A percentile compares a stretch with the other conserved stretches of the same genome.
These are phyloP conservation scores for Spinibarbus caldwelli DNA, from an alignment of 2,797 vertebrate species.

Conservation along the genomic window DNA sequence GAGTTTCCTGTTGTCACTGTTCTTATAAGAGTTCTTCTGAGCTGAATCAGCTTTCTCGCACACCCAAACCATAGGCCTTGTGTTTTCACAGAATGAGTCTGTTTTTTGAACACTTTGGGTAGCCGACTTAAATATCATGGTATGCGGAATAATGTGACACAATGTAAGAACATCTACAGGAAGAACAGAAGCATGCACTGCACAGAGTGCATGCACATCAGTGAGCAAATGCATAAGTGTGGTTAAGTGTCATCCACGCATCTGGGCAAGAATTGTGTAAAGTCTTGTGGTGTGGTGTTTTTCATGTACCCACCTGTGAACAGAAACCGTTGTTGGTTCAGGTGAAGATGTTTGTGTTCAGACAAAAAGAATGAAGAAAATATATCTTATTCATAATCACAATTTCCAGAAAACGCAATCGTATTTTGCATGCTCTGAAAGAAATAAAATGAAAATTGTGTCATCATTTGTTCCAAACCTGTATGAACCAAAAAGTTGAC, in stretches of 20 bases:
- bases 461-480: background rate
- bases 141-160: background rate
- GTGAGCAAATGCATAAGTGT: background rate
- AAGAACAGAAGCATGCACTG: background rate
- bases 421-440: background rate
- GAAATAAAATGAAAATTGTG: background rate
- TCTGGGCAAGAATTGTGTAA: background rate
- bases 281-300: background rate
- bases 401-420: background rate
- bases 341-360: background rate
- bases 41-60: background rate
- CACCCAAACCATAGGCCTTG: background rate
- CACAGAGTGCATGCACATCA: background rate
- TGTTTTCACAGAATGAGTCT: background rate
- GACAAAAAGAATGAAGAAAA: background rate
- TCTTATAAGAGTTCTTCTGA: background rate
- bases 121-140: background rate
- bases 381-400: background rate
- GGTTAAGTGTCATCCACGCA: constrained; percentile 1
- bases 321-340: background rate
- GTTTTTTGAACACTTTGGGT: background rate
- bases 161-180: background rate
- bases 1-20: background rate
- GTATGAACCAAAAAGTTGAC: background rate
- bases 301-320: constrained; percentile 20